phyloP scores from a whole-genome alignment of 1,140 invertebrate genomes.

The Temnothorax nylanderi region DNA sequence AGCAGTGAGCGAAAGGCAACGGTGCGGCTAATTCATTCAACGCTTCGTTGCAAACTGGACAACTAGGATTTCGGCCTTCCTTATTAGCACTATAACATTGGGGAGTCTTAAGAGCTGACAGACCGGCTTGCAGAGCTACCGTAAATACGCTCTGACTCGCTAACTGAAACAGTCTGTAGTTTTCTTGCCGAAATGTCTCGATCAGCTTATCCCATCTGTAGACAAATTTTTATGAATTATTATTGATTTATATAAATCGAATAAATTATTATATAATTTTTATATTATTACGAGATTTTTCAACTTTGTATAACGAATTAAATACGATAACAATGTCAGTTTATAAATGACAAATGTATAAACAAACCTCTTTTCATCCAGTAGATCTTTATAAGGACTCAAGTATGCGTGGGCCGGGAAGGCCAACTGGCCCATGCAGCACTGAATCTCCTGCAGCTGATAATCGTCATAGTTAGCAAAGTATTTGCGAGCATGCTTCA shows the following conservation, averaged over 20 bases:
- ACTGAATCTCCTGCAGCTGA: conserved; percentile 95
- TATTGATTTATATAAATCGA: not conserved
- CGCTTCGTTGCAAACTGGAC: conserved; percentile 96
- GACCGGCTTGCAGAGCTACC: conserved; percentile 95
- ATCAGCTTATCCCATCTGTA: conserved; percentile 93
- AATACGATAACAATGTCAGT: not conserved
- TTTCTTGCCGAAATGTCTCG: conserved; percentile 96
- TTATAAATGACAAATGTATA: not conserved
- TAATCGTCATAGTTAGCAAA: conserved; percentile 95
- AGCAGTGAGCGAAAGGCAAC: conserved; percentile 98
- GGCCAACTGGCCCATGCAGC: conserved; percentile 97
- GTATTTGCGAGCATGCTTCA: conserved; percentile 97
- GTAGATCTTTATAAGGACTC: conserved; percentile 89
- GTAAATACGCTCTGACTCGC: conserved; percentile 96
- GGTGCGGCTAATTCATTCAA: conserved; percentile 94
- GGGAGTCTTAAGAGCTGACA: conserved; percentile 98
- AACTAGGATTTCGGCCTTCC: conserved; percentile 92
- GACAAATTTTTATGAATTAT: conserved; percentile 32
- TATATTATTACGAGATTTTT: not conserved
- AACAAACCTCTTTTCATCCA: conserved; percentile 86
- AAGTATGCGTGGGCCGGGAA: conserved; percentile 94
- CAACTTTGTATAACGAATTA: not conserved
- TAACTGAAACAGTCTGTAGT: conserved; percentile 97
- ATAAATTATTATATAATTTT: conserved; percentile 1
- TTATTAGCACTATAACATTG: conserved; percentile 90